A percentile compares a stretch with the other conserved stretches of the same genome.
Evolutionary conservation across 2,888 invertebrate species (phyloP).

Genomic region (Geotrupes spiniger): DNA sequence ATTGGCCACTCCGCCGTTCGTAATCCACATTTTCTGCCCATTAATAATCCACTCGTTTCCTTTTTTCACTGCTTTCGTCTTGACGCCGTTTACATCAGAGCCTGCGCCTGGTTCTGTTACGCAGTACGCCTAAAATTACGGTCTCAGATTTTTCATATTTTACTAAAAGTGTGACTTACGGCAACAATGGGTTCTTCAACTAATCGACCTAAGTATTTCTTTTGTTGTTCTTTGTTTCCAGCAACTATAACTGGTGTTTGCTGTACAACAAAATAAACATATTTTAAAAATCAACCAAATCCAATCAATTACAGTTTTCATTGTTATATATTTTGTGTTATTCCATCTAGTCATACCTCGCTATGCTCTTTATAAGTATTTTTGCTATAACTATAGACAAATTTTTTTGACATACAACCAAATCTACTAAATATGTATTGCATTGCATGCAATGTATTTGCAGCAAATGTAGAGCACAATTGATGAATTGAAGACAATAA

Average conservation of each 20-base stretch:
- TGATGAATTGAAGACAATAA: too few relatives aligned
- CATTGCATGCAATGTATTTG: too few relatives aligned
- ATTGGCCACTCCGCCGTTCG: constrained; percentile 94
- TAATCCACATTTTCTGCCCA: constrained; percentile 99
- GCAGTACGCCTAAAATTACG: constrained; percentile 72
- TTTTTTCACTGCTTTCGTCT: constrained; percentile 89
- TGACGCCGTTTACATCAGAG: constrained; percentile 91
- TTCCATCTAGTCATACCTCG: too few relatives aligned
- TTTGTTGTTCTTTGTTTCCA: constrained; percentile 86
- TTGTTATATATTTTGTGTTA: too few relatives aligned
- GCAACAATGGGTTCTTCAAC: constrained; percentile 88
- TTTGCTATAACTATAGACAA: too few relatives aligned
- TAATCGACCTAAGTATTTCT: constrained; percentile 89
- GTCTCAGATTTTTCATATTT: not conserved
- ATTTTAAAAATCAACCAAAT: too few relatives aligned
- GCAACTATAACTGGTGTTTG: constrained; percentile 83
- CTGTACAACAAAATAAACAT: too few relatives aligned
- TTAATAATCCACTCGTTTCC: constrained; percentile 89
- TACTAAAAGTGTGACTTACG: constrained; percentile 63
- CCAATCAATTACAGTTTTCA: too few relatives aligned
- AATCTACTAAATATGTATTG: too few relatives aligned
- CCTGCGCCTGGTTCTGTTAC: constrained; percentile 97
- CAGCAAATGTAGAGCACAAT: too few relatives aligned
- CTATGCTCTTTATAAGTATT: too few relatives aligned
- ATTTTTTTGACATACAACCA: too few relatives aligned